These are phyloP conservation scores for Oreochromis aureus DNA, from an alignment of 2,113 vertebrate species.

Conservation along the genomic window DNA sequence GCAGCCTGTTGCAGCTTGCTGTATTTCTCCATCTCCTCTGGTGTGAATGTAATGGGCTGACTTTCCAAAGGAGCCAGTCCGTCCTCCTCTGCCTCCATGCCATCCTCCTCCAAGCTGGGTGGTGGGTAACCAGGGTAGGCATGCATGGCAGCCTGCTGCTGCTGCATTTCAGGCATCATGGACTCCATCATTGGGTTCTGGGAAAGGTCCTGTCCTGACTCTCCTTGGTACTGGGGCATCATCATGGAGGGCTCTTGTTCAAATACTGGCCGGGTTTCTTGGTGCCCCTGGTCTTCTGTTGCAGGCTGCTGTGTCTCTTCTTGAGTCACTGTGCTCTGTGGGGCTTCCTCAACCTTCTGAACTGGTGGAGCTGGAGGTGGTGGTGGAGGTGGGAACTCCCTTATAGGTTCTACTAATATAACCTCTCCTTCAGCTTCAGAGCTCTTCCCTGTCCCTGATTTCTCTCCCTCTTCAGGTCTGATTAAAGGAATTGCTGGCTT, in stretches of 20 bases:
- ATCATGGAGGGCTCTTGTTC: constrained; percentile 68
- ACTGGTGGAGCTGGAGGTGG: constrained; percentile 70
- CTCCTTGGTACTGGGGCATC: constrained; percentile 67
- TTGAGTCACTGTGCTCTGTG: constrained; percentile 42
- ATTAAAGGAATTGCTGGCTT: constrained; percentile 77
- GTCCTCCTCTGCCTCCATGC: constrained; percentile 85
- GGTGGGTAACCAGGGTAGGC: constrained; percentile 81
- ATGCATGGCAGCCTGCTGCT: constrained; percentile 67
- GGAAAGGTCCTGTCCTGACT: constrained; percentile 62
- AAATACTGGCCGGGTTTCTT: constrained; percentile 58
- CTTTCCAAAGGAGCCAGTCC: constrained; percentile 91
- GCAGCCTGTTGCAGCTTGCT: constrained; percentile 97
- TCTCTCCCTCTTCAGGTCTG: constrained; percentile 74
- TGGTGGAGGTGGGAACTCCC: constrained; percentile 79
- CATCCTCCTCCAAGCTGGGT: constrained; percentile 77
- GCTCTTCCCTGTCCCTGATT: constrained; percentile 63
- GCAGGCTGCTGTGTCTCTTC: constrained; percentile 64
- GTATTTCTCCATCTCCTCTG: constrained; percentile 99
- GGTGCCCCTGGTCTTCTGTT: constrained; percentile 67
- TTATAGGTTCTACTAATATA: constrained; percentile 76
- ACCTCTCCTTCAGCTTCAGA: constrained; percentile 73
- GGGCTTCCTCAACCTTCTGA: constrained; percentile 65
- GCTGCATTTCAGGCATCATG: constrained; percentile 77
- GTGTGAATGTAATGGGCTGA: constrained; percentile 96
- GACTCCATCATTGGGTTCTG: constrained; percentile 75